Conservation (phyloP, 2,113 vertebrate genomes). For the Rhabdornis inornatus region DNA sequence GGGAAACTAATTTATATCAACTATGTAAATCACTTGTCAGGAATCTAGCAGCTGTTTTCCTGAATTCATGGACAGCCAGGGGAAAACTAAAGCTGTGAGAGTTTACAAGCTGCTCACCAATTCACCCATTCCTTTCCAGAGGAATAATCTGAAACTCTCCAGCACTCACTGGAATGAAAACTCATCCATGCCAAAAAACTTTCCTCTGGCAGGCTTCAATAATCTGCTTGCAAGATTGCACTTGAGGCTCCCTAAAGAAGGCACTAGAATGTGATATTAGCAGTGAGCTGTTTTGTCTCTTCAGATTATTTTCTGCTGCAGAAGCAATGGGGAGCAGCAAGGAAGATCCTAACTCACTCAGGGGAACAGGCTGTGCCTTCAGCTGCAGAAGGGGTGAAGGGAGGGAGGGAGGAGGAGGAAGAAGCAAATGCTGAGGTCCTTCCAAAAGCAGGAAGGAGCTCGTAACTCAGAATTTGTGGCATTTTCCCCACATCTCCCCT, state of each 20-base stretch:
- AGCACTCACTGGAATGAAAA: background rate
- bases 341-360: background rate
- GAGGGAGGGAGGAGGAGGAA: background rate
- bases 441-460: background rate
- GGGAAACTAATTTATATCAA: conserved; percentile 25
- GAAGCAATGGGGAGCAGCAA: background rate
- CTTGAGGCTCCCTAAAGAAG: background rate
- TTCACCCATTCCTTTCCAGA: background rate
- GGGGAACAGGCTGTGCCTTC: background rate
- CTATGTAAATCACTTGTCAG: conserved; percentile 25
- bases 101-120: conserved; percentile 20
- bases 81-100: conserved; percentile 42
- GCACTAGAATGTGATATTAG: background rate
- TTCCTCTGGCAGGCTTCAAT: background rate
- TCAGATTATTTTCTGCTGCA: background rate
- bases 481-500: background rate
- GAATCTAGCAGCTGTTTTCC: conserved; percentile 51
- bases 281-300: background rate
- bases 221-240: background rate
- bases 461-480: background rate
- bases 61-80: conserved; percentile 12
- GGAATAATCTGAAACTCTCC: background rate
- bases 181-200: conserved; percentile 4
- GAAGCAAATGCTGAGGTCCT: background rate
- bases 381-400: background rate